These are phyloP conservation scores for Hemaris fuciformis DNA, from an alignment of 2,888 invertebrate genomes.

Conservation along the genomic window DNA sequence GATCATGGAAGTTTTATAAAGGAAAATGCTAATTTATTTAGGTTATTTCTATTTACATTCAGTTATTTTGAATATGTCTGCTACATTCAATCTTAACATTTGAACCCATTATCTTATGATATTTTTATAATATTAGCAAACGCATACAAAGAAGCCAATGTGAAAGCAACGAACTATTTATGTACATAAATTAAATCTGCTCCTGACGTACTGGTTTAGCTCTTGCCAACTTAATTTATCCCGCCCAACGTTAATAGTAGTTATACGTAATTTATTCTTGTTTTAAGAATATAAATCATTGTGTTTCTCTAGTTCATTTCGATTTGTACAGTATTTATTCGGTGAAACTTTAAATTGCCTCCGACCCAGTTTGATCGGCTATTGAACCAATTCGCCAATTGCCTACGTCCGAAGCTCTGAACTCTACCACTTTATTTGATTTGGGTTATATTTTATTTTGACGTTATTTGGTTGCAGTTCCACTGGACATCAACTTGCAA, in stretches of 20 bases:
- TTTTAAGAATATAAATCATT: slow-evolving; percentile 27
- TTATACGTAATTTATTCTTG: slow-evolving; percentile 32
- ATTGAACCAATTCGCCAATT: slow-evolving; percentile 70
- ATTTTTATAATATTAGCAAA: background rate
- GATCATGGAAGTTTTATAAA: too few relatives aligned
- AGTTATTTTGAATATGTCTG: background rate
- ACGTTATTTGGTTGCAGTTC: slow-evolving; percentile 19
- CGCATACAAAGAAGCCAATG: background rate
- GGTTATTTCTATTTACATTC: too few relatives aligned
- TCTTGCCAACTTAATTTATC: slow-evolving; percentile 32
- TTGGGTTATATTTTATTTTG: slow-evolving; percentile 42
- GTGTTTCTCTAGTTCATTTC: slow-evolving; percentile 34
- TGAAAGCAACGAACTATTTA: background rate
- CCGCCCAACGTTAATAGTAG: slow-evolving; percentile 5
- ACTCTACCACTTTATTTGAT: slow-evolving; percentile 50
- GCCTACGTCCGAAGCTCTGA: slow-evolving; percentile 52
- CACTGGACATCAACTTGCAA: background rate
- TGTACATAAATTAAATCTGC: background rate
- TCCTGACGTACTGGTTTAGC: background rate
- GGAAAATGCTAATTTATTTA: too few relatives aligned
- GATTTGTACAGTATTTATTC: slow-evolving; percentile 65
- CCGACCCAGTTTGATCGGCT: slow-evolving; percentile 68
- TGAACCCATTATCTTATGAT: background rate
- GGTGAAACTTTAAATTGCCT: slow-evolving; percentile 78
- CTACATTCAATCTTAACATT: background rate